phyloP scores from a whole-genome alignment of 2,113 vertebrate genomes.

The Elgaria multicarinata region DNA sequence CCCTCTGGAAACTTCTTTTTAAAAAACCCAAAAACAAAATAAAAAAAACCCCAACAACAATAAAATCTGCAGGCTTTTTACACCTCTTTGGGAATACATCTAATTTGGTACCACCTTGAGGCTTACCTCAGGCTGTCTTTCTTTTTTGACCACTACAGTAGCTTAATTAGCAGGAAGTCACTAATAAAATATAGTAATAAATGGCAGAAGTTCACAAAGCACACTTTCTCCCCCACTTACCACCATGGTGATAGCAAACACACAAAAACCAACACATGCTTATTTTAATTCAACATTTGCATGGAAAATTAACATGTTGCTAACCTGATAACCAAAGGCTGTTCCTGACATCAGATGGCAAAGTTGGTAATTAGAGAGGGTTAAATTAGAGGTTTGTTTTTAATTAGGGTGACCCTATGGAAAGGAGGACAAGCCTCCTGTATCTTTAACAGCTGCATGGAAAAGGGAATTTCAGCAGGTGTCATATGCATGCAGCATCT shows the following conservation, averaged over 20 bases:
- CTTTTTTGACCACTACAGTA: not conserved
- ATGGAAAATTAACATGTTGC: slow-evolving; percentile 34
- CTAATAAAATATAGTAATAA: slow-evolving; percentile 24
- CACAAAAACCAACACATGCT: slow-evolving; percentile 47
- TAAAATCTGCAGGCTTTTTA: not conserved
- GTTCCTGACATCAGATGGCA: slow-evolving; percentile 37
- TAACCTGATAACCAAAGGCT: slow-evolving; percentile 51
- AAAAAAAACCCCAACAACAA: not conserved
- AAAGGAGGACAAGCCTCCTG: too few species aligned
- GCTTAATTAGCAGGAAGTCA: not conserved
- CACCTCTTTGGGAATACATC: not conserved
- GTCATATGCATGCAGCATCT: too few species aligned
- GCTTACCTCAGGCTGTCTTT: not conserved
- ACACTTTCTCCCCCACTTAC: slow-evolving; percentile 16
- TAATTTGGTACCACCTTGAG: not conserved
- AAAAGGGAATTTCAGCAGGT: too few species aligned
- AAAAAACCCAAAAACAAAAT: not conserved
- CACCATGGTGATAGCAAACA: slow-evolving; percentile 35
- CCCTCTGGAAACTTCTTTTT: not conserved
- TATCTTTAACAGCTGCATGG: too few species aligned
- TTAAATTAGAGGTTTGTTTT: slow-evolving; percentile 32
- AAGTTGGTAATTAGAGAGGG: slow-evolving; percentile 15
- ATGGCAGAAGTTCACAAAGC: slow-evolving; percentile 19
- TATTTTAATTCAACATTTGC: slow-evolving; percentile 63
- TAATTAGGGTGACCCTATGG: too few species aligned